These are phyloP conservation scores for Nematopogon swammerdamellus DNA, from an alignment of 2,888 invertebrate species.

Conservation along the genomic window DNA sequence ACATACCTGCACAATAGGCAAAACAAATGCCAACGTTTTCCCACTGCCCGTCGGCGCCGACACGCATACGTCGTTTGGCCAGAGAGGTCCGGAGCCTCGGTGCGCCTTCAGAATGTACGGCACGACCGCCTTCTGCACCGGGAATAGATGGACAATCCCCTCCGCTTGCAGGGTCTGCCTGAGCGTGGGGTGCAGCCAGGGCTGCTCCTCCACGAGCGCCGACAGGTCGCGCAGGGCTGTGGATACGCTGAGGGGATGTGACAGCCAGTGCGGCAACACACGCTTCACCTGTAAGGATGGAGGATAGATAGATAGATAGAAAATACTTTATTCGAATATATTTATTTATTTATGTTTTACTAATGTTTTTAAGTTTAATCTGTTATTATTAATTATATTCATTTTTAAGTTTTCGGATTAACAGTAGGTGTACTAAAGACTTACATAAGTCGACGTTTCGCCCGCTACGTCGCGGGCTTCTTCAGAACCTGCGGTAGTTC, in stretches of 20 bases:
- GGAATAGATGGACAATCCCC: constrained; percentile 76
- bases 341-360: no score
- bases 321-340: no score
- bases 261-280: constrained; percentile 84
- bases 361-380: neutral
- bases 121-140: constrained; percentile 77
- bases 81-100: constrained; percentile 55
- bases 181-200: constrained; percentile 62
- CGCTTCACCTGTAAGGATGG: constrained; percentile 58
- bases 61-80: constrained; percentile 90
- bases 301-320: no score
- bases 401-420: no score
- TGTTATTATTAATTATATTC: no score
- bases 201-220: constrained; percentile 51
- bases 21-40: constrained; percentile 91
- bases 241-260: constrained; percentile 75
- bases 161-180: constrained; percentile 63
- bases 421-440: no score
- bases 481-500: no score
- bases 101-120: constrained; percentile 70
- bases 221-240: constrained; percentile 61
- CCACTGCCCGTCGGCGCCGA: constrained; percentile 98
- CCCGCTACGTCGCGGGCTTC: no score
- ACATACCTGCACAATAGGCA: constrained; percentile 89
- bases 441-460: no score